phyloP scores from a whole-genome alignment of 1,140 invertebrate genomes.

The Drosophila pachea region DNA sequence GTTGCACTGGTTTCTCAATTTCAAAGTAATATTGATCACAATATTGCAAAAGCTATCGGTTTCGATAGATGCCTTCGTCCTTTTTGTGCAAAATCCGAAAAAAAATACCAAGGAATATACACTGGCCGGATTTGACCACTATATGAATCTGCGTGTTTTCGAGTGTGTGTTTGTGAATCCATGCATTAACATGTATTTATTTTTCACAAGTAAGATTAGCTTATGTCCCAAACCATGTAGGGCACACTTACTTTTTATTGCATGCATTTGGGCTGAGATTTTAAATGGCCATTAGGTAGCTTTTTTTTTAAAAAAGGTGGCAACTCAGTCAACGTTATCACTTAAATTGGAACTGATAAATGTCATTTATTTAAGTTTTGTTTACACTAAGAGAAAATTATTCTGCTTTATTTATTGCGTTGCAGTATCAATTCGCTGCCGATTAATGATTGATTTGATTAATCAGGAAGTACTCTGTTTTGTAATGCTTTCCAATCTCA shows the following conservation, averaged over 20 bases:
- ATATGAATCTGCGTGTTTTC: too few species aligned
- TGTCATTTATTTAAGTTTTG: not conserved
- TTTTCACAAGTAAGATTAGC: too few species aligned
- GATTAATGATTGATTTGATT: not conserved
- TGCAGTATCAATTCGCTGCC: not conserved
- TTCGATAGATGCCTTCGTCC: too few species aligned
- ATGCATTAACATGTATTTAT: too few species aligned
- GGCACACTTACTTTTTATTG: slow-evolving; percentile 3
- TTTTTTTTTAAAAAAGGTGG: not conserved
- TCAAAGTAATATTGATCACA: too few species aligned
- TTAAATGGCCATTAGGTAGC: not conserved
- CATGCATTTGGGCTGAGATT: slow-evolving; percentile 17
- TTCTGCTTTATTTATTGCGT: not conserved
- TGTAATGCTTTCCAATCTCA: slow-evolving; percentile 1
- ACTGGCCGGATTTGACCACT: too few species aligned
- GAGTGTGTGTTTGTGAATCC: too few species aligned
- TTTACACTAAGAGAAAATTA: not conserved
- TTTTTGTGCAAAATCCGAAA: too few species aligned
- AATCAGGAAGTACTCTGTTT: not conserved
- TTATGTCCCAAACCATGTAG: too few species aligned
- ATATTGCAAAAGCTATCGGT: too few species aligned
- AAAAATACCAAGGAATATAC: too few species aligned
- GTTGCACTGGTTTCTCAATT: too few species aligned
- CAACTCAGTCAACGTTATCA: not conserved
- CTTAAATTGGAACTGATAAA: not conserved